Percentiles rank a stretch among this genome's conserved stretches.
Conservation (phyloP, 2,113 vertebrate species). For the Silurus glanis region DNA sequence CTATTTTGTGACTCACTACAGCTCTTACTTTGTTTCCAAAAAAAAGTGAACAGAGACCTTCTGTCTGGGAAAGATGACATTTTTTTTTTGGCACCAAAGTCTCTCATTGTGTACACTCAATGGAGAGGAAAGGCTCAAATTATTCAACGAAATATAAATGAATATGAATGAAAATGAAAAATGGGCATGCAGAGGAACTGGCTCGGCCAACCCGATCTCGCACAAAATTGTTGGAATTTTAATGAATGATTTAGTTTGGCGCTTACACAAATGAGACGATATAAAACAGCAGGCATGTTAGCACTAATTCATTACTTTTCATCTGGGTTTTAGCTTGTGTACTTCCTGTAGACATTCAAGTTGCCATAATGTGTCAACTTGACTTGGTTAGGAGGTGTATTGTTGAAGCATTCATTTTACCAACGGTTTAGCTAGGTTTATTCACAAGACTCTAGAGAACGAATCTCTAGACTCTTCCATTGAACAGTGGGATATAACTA, state of each 20-base stretch:
- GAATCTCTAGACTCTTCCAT: not conserved
- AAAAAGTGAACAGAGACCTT: not conserved
- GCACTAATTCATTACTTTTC: not conserved
- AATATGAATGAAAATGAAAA: constrained; percentile 23
- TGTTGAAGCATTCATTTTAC: not conserved
- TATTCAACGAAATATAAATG: not conserved
- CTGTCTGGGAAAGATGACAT: not conserved
- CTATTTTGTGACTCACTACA: constrained; percentile 4
- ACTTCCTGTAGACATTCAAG: not conserved
- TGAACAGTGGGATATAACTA: not conserved
- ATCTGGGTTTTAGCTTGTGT: not conserved
- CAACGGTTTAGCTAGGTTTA: not conserved
- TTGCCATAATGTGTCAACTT: not conserved
- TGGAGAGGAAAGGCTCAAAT: not conserved
- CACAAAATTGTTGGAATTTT: not conserved
- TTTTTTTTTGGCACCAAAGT: not conserved
- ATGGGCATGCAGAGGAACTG: not conserved
- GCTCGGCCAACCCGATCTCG: not conserved
- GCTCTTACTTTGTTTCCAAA: not conserved
- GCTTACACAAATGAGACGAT: not conserved
- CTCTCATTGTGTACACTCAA: not conserved
- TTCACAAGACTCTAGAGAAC: not conserved
- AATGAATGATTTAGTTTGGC: not conserved
- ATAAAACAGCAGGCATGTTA: not conserved
- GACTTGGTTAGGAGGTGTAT: not conserved